Evolutionary conservation across 2,888 invertebrate species (phyloP), one percentile per base, ranked within the genome.

Genomic region (Melieria crassipennis): DNA sequence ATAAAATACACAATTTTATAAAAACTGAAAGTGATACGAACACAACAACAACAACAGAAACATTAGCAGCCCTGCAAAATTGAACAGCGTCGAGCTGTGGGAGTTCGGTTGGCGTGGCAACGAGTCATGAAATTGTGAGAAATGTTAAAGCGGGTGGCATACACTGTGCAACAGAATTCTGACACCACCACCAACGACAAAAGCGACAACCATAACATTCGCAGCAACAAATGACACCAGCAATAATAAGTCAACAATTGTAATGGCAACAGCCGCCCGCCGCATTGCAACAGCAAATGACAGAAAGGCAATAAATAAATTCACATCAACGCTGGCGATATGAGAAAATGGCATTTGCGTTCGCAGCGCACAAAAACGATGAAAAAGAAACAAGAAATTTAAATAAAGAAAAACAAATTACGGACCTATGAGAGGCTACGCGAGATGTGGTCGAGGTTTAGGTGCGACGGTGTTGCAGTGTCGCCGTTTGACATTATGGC

Each of bases 11-110:
- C 30, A 30, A 30, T 30, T 30, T 30, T 30, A 30, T 30, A 61
- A 56, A 60, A 58, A 57, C 60, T n/a, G 42, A 67, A 67, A 67
- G 60, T 67, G 60, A 67, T 67, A 67, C 52, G 43, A 11, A 58
- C 10, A 13, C 7, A 10, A n/a, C 66, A 48, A n/a, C 58, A 47
- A 65, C 46, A 66, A 50, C 50, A 30, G 64, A 43, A 50, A 50
- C 7, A 11, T 2, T 9, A 13, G 30, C 5, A 1, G 30, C 30
- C 30, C 1, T 30, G 30, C 30, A 30, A 30, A 30, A 30, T 30
- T 2, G 30, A 30, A 30, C 30, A 1, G 30, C 30, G 48, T 13
- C 30, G 5, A 6, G 30, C 10, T 30, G 43, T 16, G 52, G 58
- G 42, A 58, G 42, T 52, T 52, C 50, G 16, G 43, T 7, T 10